Evolutionary conservation across 1,140 invertebrate genomes (phyloP), one percentile per base, ranked within the genome.

Genomic region (Lordiphosa clarofinis): DNA sequence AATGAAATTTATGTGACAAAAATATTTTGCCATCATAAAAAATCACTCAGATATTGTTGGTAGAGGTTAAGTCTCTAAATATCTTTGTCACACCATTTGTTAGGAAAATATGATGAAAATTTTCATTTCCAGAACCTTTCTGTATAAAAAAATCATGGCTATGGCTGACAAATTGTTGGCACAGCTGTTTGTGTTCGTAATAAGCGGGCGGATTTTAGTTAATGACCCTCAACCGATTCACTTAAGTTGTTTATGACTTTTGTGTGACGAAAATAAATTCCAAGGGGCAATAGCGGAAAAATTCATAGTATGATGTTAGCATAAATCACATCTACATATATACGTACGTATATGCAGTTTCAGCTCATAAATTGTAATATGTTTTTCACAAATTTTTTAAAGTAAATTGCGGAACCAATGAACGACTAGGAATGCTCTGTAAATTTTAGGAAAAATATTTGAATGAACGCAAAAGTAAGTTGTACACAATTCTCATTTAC

Each of bases 161-260:
- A 31, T 47, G 64, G 59, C 65, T 82, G 76, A 82, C 76, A 82
- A 82, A 82, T 82, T 82, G 76, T 64, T 82, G 76, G 72, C 78
- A 57, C 76, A 82, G 76, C 76, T 82, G 76, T 57, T 84, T 68
- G 63, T 72, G 78, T 76, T 76, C 76, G 36, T 76, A 72, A 81
- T 82, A 82, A 81, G 67, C 56, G 48, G 59, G 42, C 69, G 68
- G 76, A 84, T 84, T 82, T 82, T 68, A 72, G 62, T 84, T 82
- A 82, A 82, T 82, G 72, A 75, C 68, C 75, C 76, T 66, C 76
- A 82, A 82, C 78, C 76, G 68, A 71, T 81, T 75, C 72, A 66
- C 71, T 73, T 82, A 82, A 82, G 68, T 82, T 84, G 76, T 82
- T 81, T 84, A 81, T 75, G 68, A 50, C 75, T 71, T 56, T 67